Evolutionary conservation across 1,140 invertebrate genomes (phyloP).

Genomic region (Ceratina japonica): DNA sequence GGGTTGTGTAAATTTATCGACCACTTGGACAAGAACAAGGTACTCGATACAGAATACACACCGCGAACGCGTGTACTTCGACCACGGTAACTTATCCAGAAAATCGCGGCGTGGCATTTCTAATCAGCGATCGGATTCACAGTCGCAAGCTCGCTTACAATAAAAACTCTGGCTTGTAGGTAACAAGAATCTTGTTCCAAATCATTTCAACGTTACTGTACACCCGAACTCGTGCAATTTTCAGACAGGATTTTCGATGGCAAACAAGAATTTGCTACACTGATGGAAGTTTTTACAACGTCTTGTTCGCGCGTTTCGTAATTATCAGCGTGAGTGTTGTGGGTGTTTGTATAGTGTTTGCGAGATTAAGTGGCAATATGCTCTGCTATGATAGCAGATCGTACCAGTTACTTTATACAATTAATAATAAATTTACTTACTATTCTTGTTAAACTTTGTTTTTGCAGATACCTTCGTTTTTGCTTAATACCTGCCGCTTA

Average conservation of each 20-base stretch:
- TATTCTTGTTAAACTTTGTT: too few relatives aligned
- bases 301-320: neutral
- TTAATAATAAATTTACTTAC: neutral
- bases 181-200: too few relatives aligned
- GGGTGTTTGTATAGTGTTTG: neutral
- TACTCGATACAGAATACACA: slow-evolving; percentile 31
- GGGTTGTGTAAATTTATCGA: slow-evolving; percentile 49
- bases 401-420: neutral
- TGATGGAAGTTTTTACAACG: neutral
- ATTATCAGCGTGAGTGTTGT: neutral
- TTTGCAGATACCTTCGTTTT: too few relatives aligned
- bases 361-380: slow-evolving; percentile 23
- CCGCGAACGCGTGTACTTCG: neutral
- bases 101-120: slow-evolving; percentile 33
- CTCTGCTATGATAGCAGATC: neutral
- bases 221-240: neutral
- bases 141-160: neutral
- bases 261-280: neutral
- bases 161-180: too few relatives aligned
- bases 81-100: slow-evolving; percentile 18
- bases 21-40: slow-evolving; percentile 47
- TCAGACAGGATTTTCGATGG: neutral
- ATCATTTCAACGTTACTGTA: neutral
- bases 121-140: slow-evolving; percentile 24
- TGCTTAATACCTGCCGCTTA: too few relatives aligned